Evolutionary conservation across 2,113 vertebrate species (phyloP).

Genomic region (Saguinus midas): DNA sequence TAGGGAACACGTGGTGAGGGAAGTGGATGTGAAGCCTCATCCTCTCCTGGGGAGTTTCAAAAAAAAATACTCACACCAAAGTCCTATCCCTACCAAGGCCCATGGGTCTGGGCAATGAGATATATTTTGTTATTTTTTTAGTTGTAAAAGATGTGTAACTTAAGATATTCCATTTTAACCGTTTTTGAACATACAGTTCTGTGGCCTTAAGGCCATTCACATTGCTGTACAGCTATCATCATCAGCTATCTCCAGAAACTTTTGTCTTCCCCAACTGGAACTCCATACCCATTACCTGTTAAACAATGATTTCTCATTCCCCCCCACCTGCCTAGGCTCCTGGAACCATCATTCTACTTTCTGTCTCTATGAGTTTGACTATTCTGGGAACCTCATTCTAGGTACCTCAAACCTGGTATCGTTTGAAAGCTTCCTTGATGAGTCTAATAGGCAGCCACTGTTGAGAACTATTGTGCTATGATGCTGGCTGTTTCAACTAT

Average conservation of each 20-base stretch:
- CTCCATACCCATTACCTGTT: neutral
- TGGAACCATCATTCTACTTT: neutral
- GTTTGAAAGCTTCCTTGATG: neutral
- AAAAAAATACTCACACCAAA: neutral
- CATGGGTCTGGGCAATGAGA: neutral
- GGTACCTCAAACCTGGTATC: neutral
- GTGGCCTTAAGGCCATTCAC: neutral
- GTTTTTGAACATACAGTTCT: neutral
- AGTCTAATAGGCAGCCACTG: neutral
- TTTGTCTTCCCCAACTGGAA: neutral
- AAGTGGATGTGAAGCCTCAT: neutral
- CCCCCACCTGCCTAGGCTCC: fast-evolving
- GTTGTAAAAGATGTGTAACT: neutral
- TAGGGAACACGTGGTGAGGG: neutral
- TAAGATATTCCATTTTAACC: neutral
- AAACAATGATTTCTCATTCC: neutral
- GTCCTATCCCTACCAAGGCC: neutral
- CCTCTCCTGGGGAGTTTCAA: too few relatives aligned
- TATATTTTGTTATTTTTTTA: neutral
- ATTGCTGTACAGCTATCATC: neutral
- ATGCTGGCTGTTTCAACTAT: neutral
- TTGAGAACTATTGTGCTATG: neutral
- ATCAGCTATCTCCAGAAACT: neutral
- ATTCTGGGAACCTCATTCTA: neutral
- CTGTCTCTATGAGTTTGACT: neutral